Conservation (phyloP, 2,797 vertebrate species). For the Acropternis orthonyx region DNA sequence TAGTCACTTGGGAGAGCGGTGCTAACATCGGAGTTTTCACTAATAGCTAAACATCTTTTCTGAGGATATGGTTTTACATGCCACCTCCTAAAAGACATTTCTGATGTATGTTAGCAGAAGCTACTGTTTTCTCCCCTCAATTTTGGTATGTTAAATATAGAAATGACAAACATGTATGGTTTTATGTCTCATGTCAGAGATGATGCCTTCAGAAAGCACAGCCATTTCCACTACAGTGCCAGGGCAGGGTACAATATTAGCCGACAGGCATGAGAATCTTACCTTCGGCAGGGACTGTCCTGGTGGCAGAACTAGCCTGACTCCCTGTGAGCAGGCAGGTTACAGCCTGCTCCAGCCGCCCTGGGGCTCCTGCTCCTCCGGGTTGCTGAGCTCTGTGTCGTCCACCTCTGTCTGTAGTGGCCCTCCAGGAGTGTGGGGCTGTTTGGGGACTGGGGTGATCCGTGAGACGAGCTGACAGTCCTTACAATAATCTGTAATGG, state of each 20-base stretch:
- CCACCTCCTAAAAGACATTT: constrained; percentile 1
- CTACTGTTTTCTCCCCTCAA: neutral
- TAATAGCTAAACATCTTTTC: neutral
- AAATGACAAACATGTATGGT: constrained; percentile 5
- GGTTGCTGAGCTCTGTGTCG: neutral
- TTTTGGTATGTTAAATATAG: neutral
- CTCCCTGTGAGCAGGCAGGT: neutral
- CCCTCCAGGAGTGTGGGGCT: neutral
- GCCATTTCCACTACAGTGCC: neutral
- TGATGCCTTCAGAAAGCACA: neutral
- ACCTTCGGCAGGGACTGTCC: neutral
- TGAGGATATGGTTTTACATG: neutral
- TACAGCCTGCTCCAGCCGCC: neutral
- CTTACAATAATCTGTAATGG: neutral
- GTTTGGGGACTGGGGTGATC: neutral
- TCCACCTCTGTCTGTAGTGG: neutral
- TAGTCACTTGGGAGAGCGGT: neutral
- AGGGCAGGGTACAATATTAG: neutral
- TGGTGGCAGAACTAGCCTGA: neutral
- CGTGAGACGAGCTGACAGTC: neutral
- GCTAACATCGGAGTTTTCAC: neutral
- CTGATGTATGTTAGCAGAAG: constrained; percentile 25
- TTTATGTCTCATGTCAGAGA: constrained; percentile 24
- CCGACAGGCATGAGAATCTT: neutral
- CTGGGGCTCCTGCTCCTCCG: neutral